These are phyloP conservation scores for Erebia ligea DNA, from an alignment of 2,888 invertebrate genomes.

Conservation along the genomic window DNA sequence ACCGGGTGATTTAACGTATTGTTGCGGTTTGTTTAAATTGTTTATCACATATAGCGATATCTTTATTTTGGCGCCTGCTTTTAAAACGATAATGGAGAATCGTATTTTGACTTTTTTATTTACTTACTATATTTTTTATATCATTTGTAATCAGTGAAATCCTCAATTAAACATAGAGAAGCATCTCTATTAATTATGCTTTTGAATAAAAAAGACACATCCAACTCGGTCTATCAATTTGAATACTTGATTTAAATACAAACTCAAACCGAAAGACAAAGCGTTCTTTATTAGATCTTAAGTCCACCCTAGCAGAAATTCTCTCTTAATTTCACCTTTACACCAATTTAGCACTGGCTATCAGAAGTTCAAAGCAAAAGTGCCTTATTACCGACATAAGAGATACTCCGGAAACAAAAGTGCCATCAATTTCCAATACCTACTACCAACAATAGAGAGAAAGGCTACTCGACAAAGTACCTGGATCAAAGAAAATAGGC, in stretches of 20 bases:
- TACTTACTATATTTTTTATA: too few species aligned
- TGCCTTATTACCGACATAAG: conserved; percentile 9
- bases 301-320: neutral
- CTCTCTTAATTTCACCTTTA: neutral
- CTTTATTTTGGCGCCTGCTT: neutral
- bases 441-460: conserved; percentile 15
- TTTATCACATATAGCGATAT: conserved; percentile 30
- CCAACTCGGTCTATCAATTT: too few species aligned
- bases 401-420: conserved; percentile 16
- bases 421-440: conserved; percentile 22
- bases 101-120: too few species aligned
- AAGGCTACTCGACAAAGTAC: conserved; percentile 23
- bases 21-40: conserved; percentile 39
- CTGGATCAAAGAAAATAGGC: conserved; percentile 21
- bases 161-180: too few species aligned
- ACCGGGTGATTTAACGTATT: conserved; percentile 47
- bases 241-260: too few species aligned
- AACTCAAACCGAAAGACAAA: too few species aligned
- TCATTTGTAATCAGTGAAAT: too few species aligned
- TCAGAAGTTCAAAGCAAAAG: conserved; percentile 11
- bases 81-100: neutral
- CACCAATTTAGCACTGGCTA: neutral
- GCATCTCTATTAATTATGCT: too few species aligned
- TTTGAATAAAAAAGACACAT: too few species aligned
- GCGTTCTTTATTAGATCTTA: neutral